Conservation (phyloP, 64 coral and sea anemone species). For the Actinia equina region DNA sequence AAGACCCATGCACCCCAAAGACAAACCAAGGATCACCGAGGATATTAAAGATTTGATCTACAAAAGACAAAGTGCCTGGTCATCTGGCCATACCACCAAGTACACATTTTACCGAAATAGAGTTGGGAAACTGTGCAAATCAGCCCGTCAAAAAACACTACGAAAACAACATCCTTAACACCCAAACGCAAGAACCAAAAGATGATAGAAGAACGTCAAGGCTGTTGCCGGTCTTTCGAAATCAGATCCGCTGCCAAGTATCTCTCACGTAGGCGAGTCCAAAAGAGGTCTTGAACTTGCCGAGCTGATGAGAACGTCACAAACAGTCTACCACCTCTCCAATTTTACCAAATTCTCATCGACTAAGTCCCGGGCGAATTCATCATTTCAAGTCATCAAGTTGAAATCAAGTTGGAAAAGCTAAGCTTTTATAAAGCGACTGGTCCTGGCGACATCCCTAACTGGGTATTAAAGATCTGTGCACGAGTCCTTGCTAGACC, state of each 20-base stretch:
- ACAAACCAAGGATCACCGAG: neutral
- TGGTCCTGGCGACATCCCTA: slow-evolving; percentile 37
- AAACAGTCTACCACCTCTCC: slow-evolving; percentile 24
- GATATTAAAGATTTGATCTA: neutral
- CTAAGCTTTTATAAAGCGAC: neutral
- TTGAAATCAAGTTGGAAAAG: slow-evolving; percentile 18
- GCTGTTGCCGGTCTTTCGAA: slow-evolving; percentile 11
- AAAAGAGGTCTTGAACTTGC: neutral
- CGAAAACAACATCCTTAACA: slow-evolving; percentile 24
- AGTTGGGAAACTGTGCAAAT: slow-evolving; percentile 8
- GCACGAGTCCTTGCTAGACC: neutral
- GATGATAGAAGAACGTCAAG: slow-evolving; percentile 13
- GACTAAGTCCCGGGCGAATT: neutral
- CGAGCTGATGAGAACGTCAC: slow-evolving; percentile 15
- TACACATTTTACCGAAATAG: neutral
- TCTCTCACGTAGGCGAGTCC: slow-evolving; percentile 20
- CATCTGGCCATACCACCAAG: neutral
- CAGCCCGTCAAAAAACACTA: slow-evolving; percentile 3
- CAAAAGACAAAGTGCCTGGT: neutral
- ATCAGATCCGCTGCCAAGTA: slow-evolving; percentile 14
- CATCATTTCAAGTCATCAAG: slow-evolving; percentile 13
- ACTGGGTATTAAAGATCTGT: slow-evolving; percentile 30
- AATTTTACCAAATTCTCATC: slow-evolving; percentile 21
- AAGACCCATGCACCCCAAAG: slow-evolving; percentile 10
- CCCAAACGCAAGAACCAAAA: slow-evolving; percentile 21